These are phyloP conservation scores for Neelides folsomi DNA, from an alignment of 2,888 invertebrate genomes.

Conservation along the genomic window DNA sequence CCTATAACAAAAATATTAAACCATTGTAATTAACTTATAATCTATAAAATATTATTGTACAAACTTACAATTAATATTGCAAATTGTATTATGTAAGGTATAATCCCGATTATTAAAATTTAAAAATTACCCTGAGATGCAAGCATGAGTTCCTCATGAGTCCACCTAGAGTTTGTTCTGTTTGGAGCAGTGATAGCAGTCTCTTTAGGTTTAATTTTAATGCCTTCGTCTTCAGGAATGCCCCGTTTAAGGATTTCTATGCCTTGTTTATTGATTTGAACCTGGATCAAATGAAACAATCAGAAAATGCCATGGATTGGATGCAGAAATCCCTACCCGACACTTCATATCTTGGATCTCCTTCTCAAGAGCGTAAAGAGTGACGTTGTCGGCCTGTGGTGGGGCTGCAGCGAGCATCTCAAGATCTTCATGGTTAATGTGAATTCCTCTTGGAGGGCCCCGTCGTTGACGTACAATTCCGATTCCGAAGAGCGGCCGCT, in stretches of 20 bases:
- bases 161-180: slow-evolving; percentile 78
- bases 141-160: slow-evolving; percentile 76
- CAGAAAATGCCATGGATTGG: not conserved
- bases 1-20: slow-evolving; percentile 41
- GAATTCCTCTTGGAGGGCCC: slow-evolving; percentile 90
- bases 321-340: slow-evolving; percentile 66
- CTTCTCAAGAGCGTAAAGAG: slow-evolving; percentile 82
- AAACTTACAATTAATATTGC: too few relatives aligned
- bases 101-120: too few relatives aligned
- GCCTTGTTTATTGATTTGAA: slow-evolving; percentile 87
- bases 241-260: slow-evolving; percentile 74
- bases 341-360: slow-evolving; percentile 87
- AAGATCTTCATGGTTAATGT: slow-evolving; percentile 93
- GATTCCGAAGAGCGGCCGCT: slow-evolving; percentile 34
- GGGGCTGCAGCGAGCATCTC: slow-evolving; percentile 74
- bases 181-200: slow-evolving; percentile 40
- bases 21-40: too few relatives aligned
- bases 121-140: slow-evolving; percentile 63
- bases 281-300: slow-evolving; percentile 44
- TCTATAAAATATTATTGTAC: too few relatives aligned
- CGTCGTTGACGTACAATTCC: slow-evolving; percentile 45
- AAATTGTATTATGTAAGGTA: too few relatives aligned
- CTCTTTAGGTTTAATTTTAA: slow-evolving; percentile 51
- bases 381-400: slow-evolving; percentile 59
- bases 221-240: slow-evolving; percentile 39